Conservation (phyloP, 2,113 vertebrate genomes). For the human region DNA sequence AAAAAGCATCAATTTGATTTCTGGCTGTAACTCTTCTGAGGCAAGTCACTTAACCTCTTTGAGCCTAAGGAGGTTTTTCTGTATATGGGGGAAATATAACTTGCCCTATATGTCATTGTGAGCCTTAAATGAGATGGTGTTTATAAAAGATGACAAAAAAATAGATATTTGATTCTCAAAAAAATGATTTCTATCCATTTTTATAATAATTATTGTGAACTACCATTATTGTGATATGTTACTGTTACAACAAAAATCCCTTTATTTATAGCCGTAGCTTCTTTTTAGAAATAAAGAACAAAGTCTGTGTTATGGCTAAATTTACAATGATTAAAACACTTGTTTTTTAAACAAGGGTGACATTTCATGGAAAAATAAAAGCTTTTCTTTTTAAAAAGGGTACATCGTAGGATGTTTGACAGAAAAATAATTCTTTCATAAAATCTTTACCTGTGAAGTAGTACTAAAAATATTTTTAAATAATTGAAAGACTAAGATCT, state of each 20-base stretch:
- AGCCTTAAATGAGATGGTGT: not conserved
- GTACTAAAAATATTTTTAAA: conserved; percentile 41
- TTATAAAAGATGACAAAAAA: not conserved
- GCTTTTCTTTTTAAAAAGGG: not conserved
- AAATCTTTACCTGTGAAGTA: not conserved
- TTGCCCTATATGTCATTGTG: not conserved
- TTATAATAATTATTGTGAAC: not conserved
- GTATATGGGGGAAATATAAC: not conserved
- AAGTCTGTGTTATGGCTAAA: not conserved
- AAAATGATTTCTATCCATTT: not conserved
- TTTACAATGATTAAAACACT: not conserved
- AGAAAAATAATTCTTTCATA: conserved; percentile 50
- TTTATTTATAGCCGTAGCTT: not conserved
- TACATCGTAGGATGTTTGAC: not conserved
- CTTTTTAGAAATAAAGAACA: conserved; percentile 1
- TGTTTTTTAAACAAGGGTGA: conserved; percentile 42
- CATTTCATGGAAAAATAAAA: conserved; percentile 37
- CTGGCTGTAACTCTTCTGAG: not conserved
- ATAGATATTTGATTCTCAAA: not conserved
- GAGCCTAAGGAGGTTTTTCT: not conserved
- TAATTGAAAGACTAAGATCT: conserved; percentile 29
- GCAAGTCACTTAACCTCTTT: not conserved
- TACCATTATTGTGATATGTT: not conserved
- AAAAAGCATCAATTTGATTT: not conserved
- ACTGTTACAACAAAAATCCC: not conserved